phyloP scores from a whole-genome alignment of 2,797 vertebrate genomes.

The Fistularia tabacaria region DNA sequence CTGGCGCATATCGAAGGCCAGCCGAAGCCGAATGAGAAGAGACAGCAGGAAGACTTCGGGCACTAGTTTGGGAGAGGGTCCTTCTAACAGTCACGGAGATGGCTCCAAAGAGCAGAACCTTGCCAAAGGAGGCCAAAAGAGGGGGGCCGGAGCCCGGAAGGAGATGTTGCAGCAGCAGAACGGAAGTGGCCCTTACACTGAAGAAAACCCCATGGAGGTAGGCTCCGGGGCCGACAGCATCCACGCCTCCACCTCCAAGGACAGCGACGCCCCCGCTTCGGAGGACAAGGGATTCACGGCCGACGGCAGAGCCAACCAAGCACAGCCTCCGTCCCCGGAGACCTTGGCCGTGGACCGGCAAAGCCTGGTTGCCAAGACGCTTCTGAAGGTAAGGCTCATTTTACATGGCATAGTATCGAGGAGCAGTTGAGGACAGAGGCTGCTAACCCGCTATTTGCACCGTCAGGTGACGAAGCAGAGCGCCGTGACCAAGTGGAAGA shows the following conservation, averaged over 20 bases:
- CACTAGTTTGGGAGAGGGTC: constrained; percentile 69
- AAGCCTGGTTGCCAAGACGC: constrained; percentile 72
- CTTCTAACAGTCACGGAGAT: constrained; percentile 76
- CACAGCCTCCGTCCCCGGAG: constrained; percentile 54
- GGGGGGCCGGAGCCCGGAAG: constrained; percentile 38
- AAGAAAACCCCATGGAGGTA: constrained; percentile 68
- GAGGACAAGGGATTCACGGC: constrained; percentile 13
- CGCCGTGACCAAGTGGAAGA: constrained; percentile 63
- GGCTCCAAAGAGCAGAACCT: constrained; percentile 65
- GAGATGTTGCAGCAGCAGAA: constrained; percentile 68
- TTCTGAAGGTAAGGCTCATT: constrained; percentile 56
- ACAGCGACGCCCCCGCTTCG: neutral
- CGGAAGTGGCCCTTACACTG: constrained; percentile 30
- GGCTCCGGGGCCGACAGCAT: constrained; percentile 79
- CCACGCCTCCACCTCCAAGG: constrained; percentile 59
- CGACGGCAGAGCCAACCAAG: constrained; percentile 33
- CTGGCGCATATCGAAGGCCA: constrained; percentile 92
- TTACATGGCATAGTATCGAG: too few relatives aligned
- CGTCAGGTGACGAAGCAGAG: constrained; percentile 80
- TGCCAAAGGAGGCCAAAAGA: constrained; percentile 64
- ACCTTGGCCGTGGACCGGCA: constrained; percentile 81
- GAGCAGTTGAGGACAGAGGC: too few relatives aligned
- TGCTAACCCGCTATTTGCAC: fast-evolving
- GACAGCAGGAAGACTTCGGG: constrained; percentile 67
- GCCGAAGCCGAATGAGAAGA: constrained; percentile 83